Base-by-base conservation (phyloP, 2,113 vertebrate species). In the Ctenodactylus gundi region DNA sequence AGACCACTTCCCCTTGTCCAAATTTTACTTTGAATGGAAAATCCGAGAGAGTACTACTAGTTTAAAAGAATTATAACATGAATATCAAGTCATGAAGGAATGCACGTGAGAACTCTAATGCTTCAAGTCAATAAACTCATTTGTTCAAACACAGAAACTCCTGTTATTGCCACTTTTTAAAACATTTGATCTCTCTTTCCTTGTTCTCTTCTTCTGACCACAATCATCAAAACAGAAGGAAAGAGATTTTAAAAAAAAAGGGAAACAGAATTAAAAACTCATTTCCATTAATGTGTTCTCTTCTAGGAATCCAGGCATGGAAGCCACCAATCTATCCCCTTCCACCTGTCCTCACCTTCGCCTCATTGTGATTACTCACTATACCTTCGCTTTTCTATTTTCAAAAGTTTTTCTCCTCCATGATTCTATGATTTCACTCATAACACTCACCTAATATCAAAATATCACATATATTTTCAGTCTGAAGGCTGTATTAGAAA, bases 21-120 rank as follows among this genome's bases (percentile, higher is more conserved):
- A 94, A 91, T 70, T 20, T 65, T 70, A 95, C 57, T 81, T 46
- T 92, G 49, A 78, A 81, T 65, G n/a, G 27, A 85, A 70, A 76
- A 46, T 21, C 0, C 84, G 12, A 64, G 4, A 67, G 15, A 86
- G 55, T 51, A 60, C 18, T 62, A 57, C 77, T 53, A 17, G 18
- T 57, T 84, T 77, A 57, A 84, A 76, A 31, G 17, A 58, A 84
- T 64, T 84, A 53, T 41, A 86, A 67, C 3, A 78, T 78, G 76
- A 73, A 27, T 81, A 76, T 9, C 39, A 76, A 86, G 4, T 3
- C 55, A 23, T 34, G 39, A 73, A 68, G 21, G 39, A 4, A n/a
- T 72, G 10, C 17, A 31, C 67, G 49, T 55, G 46, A 76, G 17
- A 34, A 81, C 85, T 17, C 41, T 10, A 41, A 15, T 80, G 70